These are phyloP conservation scores for Epinotia nisella DNA, from an alignment of 2,888 invertebrate genomes.

Conservation along the genomic window DNA sequence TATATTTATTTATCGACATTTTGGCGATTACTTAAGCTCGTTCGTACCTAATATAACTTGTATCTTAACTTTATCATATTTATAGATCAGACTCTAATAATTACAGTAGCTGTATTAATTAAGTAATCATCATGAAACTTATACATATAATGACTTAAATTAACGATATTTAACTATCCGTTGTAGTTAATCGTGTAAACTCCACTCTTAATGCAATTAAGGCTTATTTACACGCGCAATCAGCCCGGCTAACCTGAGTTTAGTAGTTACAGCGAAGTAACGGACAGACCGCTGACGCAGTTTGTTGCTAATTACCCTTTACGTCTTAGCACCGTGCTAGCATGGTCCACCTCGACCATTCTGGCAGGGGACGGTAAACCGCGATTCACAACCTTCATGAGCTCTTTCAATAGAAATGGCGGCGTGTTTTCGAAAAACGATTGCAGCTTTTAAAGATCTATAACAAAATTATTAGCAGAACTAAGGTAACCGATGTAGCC, in stretches of 20 bases:
- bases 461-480: no score
- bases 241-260: constrained; percentile 35
- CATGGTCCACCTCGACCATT: not conserved
- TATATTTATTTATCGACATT: no score
- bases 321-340: constrained; percentile 25
- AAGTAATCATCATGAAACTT: constrained; percentile 9
- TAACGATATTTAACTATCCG: constrained; percentile 17
- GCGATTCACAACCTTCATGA: no score
- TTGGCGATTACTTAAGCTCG: not conserved
- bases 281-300: constrained; percentile 39
- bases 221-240: constrained; percentile 36
- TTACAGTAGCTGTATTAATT: not conserved
- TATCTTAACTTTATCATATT: not conserved
- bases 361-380: no score
- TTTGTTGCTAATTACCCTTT: constrained; percentile 36
- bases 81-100: not conserved
- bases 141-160: constrained; percentile 10
- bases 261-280: constrained; percentile 33
- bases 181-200: constrained; percentile 24
- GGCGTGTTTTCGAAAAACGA: no score
- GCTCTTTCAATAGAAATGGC: no score
- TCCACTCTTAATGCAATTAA: constrained; percentile 34
- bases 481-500: no score
- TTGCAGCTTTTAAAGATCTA: no score
- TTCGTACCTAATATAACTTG: not conserved